A percentile compares a stretch with the other conserved stretches of the same genome.
These are phyloP conservation scores for Caenorhabditis remanei DNA, from an alignment of 1,140 invertebrate species.

Conservation along the genomic window DNA sequence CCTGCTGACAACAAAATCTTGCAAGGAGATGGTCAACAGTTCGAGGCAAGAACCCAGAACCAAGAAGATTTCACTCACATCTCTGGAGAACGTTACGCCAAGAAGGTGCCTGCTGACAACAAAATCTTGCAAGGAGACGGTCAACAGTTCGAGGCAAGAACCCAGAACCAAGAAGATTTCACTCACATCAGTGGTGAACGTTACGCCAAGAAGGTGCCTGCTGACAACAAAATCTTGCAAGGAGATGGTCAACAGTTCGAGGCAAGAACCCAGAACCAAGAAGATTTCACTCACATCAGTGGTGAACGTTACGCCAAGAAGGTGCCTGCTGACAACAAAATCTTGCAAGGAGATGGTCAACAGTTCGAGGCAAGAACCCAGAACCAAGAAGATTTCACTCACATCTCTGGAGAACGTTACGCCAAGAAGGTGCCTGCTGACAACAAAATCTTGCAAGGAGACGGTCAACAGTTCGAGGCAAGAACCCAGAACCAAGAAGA, in stretches of 20 bases:
- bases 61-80: slow-evolving; percentile 54
- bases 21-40: no score
- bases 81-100: slow-evolving; percentile 40
- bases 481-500: slow-evolving; percentile 58
- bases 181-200: slow-evolving; percentile 41
- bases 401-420: slow-evolving; percentile 26
- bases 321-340: slow-evolving; percentile 6
- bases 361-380: slow-evolving; percentile 19
- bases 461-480: no score
- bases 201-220: slow-evolving; percentile 7
- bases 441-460: background rate
- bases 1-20: slow-evolving; percentile 14
- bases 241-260: no score
- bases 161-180: slow-evolving; percentile 58
- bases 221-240: slow-evolving; percentile 4
- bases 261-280: slow-evolving; percentile 48
- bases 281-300: slow-evolving; percentile 45
- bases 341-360: background rate
- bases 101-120: slow-evolving; percentile 2
- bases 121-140: background rate
- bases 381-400: slow-evolving; percentile 57
- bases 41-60: slow-evolving; percentile 28
- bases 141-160: background rate
- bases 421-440: slow-evolving; percentile 15
- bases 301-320: slow-evolving; percentile 42